Conservation (phyloP, 2,888 invertebrate genomes). For the Xestia ashworthii region DNA sequence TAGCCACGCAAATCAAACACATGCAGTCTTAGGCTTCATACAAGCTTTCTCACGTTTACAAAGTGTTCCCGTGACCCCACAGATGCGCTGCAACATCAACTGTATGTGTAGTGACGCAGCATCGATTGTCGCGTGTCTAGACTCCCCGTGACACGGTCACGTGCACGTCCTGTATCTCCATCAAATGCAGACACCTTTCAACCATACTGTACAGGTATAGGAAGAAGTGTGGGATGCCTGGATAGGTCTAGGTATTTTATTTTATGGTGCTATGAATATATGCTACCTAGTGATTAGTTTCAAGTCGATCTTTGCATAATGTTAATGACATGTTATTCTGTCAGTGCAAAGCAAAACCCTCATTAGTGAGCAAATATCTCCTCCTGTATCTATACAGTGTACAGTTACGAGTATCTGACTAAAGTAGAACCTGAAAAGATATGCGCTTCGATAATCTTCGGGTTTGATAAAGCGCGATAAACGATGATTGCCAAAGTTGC, state of each 20-base stretch:
- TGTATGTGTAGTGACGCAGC: conserved; percentile 4
- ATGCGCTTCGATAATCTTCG: not conserved
- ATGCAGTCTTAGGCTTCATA: not conserved
- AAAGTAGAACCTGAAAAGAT: not conserved
- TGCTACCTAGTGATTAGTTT: not conserved
- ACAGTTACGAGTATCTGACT: not conserved
- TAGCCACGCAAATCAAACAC: not conserved
- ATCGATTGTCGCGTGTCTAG: conserved; percentile 30
- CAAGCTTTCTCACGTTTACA: not conserved
- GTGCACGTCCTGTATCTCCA: not conserved
- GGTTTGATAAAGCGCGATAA: not conserved
- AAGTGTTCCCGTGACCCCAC: not conserved
- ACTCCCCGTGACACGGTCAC: conserved; percentile 12
- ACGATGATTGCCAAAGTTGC: not conserved
- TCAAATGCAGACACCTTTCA: not conserved
- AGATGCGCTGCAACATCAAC: not conserved
- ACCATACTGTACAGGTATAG: not conserved
- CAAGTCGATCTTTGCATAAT: too few relatives aligned
- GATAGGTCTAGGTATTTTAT: not conserved
- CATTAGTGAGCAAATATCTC: not conserved
- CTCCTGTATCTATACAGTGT: not conserved
- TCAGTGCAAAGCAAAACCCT: not conserved
- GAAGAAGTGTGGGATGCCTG: not conserved
- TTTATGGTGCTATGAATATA: not conserved
- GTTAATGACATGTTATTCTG: not conserved